Conservation (phyloP, 92 coral and sea anemone species). For the Phenganax subtilis region DNA sequence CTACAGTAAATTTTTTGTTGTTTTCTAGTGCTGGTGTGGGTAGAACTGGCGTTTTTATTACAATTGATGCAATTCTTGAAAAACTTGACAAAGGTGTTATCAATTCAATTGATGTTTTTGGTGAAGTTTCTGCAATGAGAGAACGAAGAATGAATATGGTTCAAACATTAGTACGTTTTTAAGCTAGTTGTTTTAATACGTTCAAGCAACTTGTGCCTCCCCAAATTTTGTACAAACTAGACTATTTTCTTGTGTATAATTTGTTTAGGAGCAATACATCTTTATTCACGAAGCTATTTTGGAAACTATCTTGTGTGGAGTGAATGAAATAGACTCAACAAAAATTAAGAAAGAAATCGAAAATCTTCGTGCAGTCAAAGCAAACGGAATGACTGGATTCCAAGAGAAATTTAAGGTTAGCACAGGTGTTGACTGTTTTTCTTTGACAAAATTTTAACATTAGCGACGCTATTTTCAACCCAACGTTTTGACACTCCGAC, state of each 20-base stretch:
- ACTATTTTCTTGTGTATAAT: no score
- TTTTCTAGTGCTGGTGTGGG: constrained; percentile 27
- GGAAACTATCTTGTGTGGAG: constrained; percentile 4
- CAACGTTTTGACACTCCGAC: no score
- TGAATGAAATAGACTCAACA: constrained; percentile 10
- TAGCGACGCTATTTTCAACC: background rate
- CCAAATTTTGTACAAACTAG: background rate
- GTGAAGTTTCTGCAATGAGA: constrained; percentile 24
- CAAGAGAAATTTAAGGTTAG: background rate
- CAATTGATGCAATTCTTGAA: constrained; percentile 18
- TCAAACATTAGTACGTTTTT: constrained; percentile 15
- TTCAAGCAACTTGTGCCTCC: background rate
- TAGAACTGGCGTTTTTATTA: constrained; percentile 19
- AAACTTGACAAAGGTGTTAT: constrained; percentile 24
- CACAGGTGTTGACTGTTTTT: background rate
- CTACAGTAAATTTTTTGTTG: background rate
- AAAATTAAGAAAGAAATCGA: constrained; percentile 2
- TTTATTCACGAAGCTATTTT: constrained; percentile 30
- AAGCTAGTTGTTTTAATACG: background rate
- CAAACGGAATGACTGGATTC: constrained; percentile 28
- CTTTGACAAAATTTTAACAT: background rate
- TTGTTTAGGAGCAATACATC: constrained; percentile 6
- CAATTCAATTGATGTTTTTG: constrained; percentile 16
- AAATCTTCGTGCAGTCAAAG: background rate
- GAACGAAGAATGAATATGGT: constrained; percentile 20